Evolutionary conservation across 2,797 vertebrate species (phyloP).

Genomic region (Enteromius argenteus): DNA sequence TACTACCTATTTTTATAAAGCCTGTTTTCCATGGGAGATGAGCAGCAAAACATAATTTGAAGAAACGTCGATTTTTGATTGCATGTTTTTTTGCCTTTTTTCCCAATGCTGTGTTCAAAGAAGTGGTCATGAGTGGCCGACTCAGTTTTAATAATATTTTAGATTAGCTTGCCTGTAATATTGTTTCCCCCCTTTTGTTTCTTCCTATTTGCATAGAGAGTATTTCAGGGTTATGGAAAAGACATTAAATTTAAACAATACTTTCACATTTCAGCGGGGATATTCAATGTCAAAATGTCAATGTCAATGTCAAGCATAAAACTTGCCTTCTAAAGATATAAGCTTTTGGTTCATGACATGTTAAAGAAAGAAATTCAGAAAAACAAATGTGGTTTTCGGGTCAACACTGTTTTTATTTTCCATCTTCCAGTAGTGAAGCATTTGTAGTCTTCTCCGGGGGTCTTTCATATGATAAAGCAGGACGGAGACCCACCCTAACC

Average conservation of each 20-base stretch:
- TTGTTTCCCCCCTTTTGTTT: slow-evolving; percentile 2
- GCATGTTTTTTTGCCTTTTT: background rate
- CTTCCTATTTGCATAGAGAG: background rate
- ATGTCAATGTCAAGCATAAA: background rate
- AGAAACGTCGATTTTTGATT: slow-evolving; percentile 22
- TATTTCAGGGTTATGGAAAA: background rate
- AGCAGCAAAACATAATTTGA: slow-evolving; percentile 20
- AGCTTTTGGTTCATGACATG: background rate
- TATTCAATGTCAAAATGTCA: background rate
- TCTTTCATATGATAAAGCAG: slow-evolving; percentile 93
- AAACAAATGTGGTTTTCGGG: background rate
- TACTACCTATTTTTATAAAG: slow-evolving; percentile 7
- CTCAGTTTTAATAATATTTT: slow-evolving; percentile 38
- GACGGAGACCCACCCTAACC: slow-evolving; percentile 93
- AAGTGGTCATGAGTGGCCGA: slow-evolving; percentile 2
- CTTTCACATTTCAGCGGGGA: background rate
- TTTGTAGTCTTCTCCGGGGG: slow-evolving; percentile 97
- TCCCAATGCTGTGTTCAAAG: slow-evolving; percentile 5
- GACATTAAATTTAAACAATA: slow-evolving; percentile 9
- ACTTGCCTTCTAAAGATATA: background rate
- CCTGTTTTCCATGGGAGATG: slow-evolving; percentile 12
- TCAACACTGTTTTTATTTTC: slow-evolving; percentile 7
- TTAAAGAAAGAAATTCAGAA: background rate
- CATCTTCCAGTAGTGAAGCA: slow-evolving; percentile 82
- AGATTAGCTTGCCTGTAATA: slow-evolving; percentile 19